A percentile compares a stretch with the other conserved stretches of the same genome.
Conservation (phyloP, 2,797 vertebrate genomes). For the Xerus rutilus region DNA sequence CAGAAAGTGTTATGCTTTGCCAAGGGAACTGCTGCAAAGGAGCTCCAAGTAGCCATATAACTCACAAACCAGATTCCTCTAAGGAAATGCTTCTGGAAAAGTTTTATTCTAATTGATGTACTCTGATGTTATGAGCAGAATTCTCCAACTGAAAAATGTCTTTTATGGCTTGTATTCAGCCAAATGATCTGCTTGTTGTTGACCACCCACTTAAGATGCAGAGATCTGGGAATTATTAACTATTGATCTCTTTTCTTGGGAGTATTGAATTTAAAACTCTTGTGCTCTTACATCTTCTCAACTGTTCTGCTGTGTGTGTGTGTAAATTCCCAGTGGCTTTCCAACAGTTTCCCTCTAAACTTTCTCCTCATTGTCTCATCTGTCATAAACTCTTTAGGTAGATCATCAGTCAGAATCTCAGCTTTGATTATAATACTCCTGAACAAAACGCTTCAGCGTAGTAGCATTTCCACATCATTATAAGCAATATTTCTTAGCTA, state of each 20-base stretch:
- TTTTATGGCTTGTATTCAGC: constrained; percentile 33
- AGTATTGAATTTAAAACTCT: not conserved
- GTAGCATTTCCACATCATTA: not conserved
- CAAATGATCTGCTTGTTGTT: not conserved
- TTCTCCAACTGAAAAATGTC: constrained; percentile 59
- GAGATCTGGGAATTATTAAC: constrained; percentile 35
- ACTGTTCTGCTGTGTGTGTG: not conserved
- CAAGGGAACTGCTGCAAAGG: not conserved
- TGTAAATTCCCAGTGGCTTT: not conserved
- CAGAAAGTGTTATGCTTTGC: constrained; percentile 8
- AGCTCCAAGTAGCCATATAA: not conserved
- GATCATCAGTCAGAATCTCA: not conserved
- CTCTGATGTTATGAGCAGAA: not conserved
- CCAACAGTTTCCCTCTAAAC: not conserved
- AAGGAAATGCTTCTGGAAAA: constrained; percentile 51
- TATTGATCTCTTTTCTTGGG: not conserved
- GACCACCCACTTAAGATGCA: constrained; percentile 54
- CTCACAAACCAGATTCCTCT: constrained; percentile 59
- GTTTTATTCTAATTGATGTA: constrained; percentile 54
- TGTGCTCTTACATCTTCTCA: not conserved
- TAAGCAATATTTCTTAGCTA: not conserved
- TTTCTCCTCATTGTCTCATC: not conserved
- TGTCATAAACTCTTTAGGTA: not conserved
- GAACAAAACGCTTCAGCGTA: not conserved
- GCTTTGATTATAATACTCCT: not conserved